phyloP scores from a whole-genome alignment of 1,140 invertebrate species.

The Coelopa frigida region DNA sequence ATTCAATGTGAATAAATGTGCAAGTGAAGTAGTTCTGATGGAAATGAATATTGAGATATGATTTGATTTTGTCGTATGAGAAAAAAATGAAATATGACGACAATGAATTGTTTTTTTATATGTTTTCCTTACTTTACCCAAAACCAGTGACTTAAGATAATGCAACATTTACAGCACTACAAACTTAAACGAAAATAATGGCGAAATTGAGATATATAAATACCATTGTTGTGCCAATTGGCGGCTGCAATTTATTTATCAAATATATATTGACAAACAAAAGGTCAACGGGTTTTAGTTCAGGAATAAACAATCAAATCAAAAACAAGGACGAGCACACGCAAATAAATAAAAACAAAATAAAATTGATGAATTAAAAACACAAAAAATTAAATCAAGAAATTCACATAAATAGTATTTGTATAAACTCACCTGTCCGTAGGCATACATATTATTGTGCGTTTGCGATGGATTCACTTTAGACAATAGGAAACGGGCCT shows the following conservation, averaged over 20 bases:
- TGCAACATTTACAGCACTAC: slow-evolving; percentile 1
- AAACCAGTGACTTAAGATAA: not conserved
- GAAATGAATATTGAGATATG: not conserved
- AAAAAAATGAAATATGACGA: slow-evolving; percentile 7
- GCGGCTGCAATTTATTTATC: slow-evolving; percentile 23
- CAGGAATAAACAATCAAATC: not conserved
- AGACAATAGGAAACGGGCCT: slow-evolving; percentile 94
- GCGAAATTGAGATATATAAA: slow-evolving; percentile 20
- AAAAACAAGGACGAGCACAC: slow-evolving; percentile 7
- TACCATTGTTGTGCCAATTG: slow-evolving; percentile 42
- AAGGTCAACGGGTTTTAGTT: not conserved
- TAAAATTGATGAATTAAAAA: slow-evolving; percentile 21
- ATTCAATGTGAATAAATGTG: not conserved
- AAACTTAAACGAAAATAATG: not conserved
- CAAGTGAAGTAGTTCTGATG: not conserved
- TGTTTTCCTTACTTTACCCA: too few relatives aligned
- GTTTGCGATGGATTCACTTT: slow-evolving; percentile 99
- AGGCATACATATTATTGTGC: slow-evolving; percentile 98
- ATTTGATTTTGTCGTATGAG: not conserved
- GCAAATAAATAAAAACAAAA: slow-evolving; percentile 19
- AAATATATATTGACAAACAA: slow-evolving; percentile 5
- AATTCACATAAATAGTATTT: too few relatives aligned
- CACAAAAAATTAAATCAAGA: slow-evolving; percentile 22
- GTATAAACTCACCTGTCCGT: slow-evolving; percentile 68
- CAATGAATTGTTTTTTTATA: too few relatives aligned